phyloP scores from a whole-genome alignment of 2,797 vertebrate genomes.

The Odontamblyopus rebecca region DNA sequence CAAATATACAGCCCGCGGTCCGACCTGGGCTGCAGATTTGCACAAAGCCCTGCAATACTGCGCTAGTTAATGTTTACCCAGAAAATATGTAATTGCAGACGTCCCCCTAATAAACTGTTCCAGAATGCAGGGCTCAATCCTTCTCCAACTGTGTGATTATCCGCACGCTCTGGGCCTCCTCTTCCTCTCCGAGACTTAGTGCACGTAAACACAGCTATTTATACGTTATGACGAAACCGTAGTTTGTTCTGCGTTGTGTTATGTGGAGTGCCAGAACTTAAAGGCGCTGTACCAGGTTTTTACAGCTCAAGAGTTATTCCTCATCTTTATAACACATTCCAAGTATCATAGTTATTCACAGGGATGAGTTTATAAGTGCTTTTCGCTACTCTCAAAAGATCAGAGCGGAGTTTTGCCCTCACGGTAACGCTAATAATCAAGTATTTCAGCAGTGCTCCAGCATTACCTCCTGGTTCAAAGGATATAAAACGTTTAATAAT shows the following conservation, averaged over 20 bases:
- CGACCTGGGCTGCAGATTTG: conserved; percentile 33
- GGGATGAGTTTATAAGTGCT: no score
- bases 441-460: no score
- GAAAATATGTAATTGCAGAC: conserved; percentile 89
- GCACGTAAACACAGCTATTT: conserved; percentile 24
- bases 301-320: no score
- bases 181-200: conserved; percentile 28
- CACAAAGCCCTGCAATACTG: conserved; percentile 57
- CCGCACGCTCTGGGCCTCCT: conserved; percentile 51
- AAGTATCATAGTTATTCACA: no score
- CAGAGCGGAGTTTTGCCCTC: no score
- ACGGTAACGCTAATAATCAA: no score
- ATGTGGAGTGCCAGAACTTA: neutral
- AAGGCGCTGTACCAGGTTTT: no score
- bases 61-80: conserved; percentile 89
- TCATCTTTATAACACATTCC: no score
- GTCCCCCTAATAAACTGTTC: conserved; percentile 87
- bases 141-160: conserved; percentile 80
- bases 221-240: conserved; percentile 12
- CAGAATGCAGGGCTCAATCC: conserved; percentile 80
- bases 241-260: neutral
- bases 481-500: no score
- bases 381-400: no score
- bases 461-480: no score
- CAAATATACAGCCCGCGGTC: neutral